Conservation (phyloP, 2,888 invertebrate genomes). For the Lasioglossum lativentre region DNA sequence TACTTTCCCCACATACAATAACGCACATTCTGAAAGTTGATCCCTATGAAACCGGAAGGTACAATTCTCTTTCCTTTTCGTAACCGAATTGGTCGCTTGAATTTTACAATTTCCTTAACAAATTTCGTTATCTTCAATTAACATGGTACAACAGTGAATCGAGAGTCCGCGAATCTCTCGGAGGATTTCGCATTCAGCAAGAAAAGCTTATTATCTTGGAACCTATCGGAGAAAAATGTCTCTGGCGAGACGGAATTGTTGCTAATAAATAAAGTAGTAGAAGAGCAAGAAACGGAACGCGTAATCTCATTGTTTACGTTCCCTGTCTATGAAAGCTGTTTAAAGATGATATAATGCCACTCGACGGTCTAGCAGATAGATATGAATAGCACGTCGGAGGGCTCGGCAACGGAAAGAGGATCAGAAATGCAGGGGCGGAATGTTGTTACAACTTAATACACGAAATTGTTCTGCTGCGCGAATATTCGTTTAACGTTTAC, state of each 20-base stretch:
- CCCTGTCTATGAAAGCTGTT: constrained; percentile 42
- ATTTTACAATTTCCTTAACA: not conserved
- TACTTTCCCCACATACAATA: constrained; percentile 20
- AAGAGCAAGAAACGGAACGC: not conserved
- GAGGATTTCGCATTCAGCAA: not conserved
- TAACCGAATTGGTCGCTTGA: not conserved
- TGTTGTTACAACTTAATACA: constrained; percentile 80
- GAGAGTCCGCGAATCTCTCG: not conserved
- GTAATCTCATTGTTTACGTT: constrained; percentile 44
- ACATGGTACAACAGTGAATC: not conserved
- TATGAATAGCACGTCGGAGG: constrained; percentile 43
- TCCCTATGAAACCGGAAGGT: not conserved
- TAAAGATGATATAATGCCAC: constrained; percentile 38
- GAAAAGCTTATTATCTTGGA: not conserved
- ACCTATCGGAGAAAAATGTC: not conserved
- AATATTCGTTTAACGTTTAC: constrained; percentile 72
- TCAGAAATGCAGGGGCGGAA: constrained; percentile 64
- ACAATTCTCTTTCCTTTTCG: not conserved
- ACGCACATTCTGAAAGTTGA: not conserved
- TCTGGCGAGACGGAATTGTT: not conserved
- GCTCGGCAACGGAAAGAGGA: constrained; percentile 56
- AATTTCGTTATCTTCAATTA: not conserved
- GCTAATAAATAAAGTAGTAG: constrained; percentile 8
- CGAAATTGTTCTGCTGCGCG: constrained; percentile 74
- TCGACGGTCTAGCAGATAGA: constrained; percentile 27